Percentiles rank a stretch among this genome's conserved stretches.
These are phyloP conservation scores for Chrysolina americana DNA, from an alignment of 2,888 invertebrate species.

Conservation along the genomic window DNA sequence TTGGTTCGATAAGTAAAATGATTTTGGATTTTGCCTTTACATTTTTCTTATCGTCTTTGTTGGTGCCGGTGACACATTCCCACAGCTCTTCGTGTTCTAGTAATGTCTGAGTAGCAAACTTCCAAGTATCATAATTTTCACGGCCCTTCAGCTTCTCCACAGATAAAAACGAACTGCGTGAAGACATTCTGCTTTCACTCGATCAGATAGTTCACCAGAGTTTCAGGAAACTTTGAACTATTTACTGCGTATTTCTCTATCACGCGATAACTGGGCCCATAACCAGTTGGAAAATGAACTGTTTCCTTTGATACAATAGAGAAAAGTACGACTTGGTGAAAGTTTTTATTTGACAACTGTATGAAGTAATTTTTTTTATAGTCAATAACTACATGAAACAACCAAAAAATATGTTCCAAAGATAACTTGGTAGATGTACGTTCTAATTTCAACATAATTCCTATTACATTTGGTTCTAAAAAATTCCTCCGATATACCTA, in stretches of 20 bases:
- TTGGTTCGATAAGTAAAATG: slow-evolving; percentile 51
- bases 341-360: too few relatives aligned
- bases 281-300: slow-evolving; percentile 4
- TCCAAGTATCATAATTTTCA: not conserved
- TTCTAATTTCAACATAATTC: too few relatives aligned
- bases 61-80: slow-evolving; percentile 34
- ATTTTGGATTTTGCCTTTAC: slow-evolving; percentile 51
- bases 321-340: too few relatives aligned
- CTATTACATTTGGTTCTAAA: too few relatives aligned
- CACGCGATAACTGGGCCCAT: not conserved
- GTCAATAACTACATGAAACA: too few relatives aligned
- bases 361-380: too few relatives aligned
- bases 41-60: slow-evolving; percentile 37
- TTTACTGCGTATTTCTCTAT: slow-evolving; percentile 1
- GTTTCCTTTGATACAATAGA: not conserved
- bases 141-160: not conserved
- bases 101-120: slow-evolving; percentile 8
- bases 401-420: too few relatives aligned
- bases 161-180: not conserved
- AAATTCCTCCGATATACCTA: too few relatives aligned
- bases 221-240: not conserved
- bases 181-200: not conserved
- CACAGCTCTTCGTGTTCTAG: slow-evolving; percentile 43
- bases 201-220: not conserved
- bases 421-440: too few relatives aligned